These are phyloP conservation scores for Branchellion lobata DNA, from an alignment of 2,888 invertebrate species.

Conservation along the genomic window DNA sequence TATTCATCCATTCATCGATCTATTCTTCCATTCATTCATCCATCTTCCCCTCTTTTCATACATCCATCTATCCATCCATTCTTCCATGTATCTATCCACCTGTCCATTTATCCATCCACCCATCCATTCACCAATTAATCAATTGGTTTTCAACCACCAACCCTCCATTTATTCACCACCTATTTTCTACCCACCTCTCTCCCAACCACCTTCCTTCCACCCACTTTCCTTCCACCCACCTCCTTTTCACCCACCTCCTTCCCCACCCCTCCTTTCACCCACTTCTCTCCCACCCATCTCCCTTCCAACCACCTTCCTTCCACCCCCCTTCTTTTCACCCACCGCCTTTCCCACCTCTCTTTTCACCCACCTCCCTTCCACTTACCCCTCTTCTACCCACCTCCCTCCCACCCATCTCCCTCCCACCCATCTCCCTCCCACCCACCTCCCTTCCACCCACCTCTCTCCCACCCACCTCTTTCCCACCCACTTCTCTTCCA, in stretches of 20 bases:
- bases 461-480: neutral
- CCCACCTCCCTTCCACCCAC: too few relatives aligned
- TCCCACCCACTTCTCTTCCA: neutral
- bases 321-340: too few relatives aligned
- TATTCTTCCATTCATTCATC: too few relatives aligned
- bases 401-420: neutral
- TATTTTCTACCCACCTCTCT: too few relatives aligned
- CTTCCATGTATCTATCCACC: neutral
- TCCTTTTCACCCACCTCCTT: neutral
- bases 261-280: neutral
- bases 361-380: neutral
- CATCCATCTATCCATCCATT: conserved; percentile 10
- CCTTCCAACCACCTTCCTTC: neutral
- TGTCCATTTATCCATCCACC: conserved; percentile 2
- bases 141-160: neutral
- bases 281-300: neutral
- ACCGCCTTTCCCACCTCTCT: too few relatives aligned
- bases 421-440: neutral
- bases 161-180: too few relatives aligned
- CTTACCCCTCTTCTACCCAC: neutral
- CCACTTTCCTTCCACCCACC: too few relatives aligned
- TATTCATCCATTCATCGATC: too few relatives aligned
- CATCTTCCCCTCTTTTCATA: too few relatives aligned
- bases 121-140: neutral
- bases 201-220: too few relatives aligned